These are phyloP conservation scores for Hydrotaea diabolus DNA, from an alignment of 2,888 invertebrate species.

Conservation along the genomic window DNA sequence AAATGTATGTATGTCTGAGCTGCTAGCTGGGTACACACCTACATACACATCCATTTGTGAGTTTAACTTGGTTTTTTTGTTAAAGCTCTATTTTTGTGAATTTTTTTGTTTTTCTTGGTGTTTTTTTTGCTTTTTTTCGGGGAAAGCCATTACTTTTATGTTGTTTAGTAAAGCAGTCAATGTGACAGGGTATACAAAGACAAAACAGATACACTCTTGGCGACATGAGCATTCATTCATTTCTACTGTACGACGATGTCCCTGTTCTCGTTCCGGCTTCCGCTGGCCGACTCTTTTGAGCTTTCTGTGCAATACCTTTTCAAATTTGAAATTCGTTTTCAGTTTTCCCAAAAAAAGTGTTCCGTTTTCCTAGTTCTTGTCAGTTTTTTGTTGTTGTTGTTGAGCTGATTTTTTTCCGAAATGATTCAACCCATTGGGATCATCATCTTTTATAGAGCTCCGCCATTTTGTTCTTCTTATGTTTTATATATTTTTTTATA, in stretches of 20 bases:
- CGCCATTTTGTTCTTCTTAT: slow-evolving; percentile 19
- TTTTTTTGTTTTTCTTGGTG: slow-evolving; percentile 3
- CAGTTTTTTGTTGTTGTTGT: neutral
- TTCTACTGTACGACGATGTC: neutral
- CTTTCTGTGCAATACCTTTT: neutral
- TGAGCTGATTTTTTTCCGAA: neutral
- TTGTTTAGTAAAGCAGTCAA: slow-evolving; percentile 44
- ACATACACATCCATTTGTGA: neutral
- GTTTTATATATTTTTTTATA: neutral
- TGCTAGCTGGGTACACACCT: too few species aligned
- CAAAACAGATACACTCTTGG: neutral
- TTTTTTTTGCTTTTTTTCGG: neutral
- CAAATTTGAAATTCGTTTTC: slow-evolving; percentile 16
- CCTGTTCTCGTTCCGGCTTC: neutral
- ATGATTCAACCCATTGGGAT: slow-evolving; percentile 28
- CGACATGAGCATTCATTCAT: neutral
- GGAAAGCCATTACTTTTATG: slow-evolving; percentile 49
- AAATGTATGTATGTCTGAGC: neutral
- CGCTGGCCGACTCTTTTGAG: neutral
- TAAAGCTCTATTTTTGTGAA: neutral
- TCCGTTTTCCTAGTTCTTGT: neutral
- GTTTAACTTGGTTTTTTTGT: neutral
- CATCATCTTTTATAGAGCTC: slow-evolving; percentile 38
- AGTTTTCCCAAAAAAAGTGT: slow-evolving; percentile 1
- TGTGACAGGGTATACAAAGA: slow-evolving; percentile 46